Conservation (phyloP, 2,888 invertebrate species). For the Drosophila meridionalis region DNA sequence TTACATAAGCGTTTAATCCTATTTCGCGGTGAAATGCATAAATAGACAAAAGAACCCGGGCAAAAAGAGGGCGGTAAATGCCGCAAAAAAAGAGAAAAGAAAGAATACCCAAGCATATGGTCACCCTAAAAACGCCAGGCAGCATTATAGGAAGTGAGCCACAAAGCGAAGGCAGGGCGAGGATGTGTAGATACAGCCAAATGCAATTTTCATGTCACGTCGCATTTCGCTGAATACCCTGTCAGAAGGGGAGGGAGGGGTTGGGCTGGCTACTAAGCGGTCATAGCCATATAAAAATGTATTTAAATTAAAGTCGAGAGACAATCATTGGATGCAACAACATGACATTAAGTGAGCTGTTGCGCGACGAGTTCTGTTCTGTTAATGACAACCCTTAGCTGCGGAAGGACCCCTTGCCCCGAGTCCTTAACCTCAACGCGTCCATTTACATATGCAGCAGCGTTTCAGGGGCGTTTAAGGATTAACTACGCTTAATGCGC, state of each 20-base stretch:
- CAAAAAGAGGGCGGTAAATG: slow-evolving; percentile 30
- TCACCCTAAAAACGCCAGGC: slow-evolving; percentile 47
- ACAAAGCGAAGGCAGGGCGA: neutral
- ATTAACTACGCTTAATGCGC: slow-evolving; percentile 78
- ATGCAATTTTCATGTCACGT: slow-evolving; percentile 79
- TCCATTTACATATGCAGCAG: slow-evolving; percentile 49
- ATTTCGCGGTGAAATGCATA: slow-evolving; percentile 84
- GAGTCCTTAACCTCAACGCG: slow-evolving; percentile 9
- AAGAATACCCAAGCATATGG: slow-evolving; percentile 50
- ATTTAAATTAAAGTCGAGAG: slow-evolving; percentile 67
- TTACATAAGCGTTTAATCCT: slow-evolving; percentile 83
- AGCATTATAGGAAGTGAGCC: slow-evolving; percentile 13
- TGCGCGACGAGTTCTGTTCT: slow-evolving; percentile 43
- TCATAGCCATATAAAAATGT: slow-evolving; percentile 58
- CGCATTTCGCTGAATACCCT: slow-evolving; percentile 54
- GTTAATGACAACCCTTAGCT: slow-evolving; percentile 60
- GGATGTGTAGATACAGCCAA: slow-evolving; percentile 36
- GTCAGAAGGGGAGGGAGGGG: neutral
- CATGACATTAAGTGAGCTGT: slow-evolving; percentile 74
- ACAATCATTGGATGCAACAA: slow-evolving; percentile 77
- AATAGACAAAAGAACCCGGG: slow-evolving; percentile 73
- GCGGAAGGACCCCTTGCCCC: slow-evolving; percentile 12
- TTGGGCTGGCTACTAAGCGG: slow-evolving; percentile 56
- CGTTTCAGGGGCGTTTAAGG: slow-evolving; percentile 57
- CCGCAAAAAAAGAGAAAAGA: slow-evolving; percentile 19